Percentiles rank a stretch among this genome's conserved stretches.
phyloP scores from a whole-genome alignment of 2,888 invertebrate genomes.

The Isotomurus palustris region DNA sequence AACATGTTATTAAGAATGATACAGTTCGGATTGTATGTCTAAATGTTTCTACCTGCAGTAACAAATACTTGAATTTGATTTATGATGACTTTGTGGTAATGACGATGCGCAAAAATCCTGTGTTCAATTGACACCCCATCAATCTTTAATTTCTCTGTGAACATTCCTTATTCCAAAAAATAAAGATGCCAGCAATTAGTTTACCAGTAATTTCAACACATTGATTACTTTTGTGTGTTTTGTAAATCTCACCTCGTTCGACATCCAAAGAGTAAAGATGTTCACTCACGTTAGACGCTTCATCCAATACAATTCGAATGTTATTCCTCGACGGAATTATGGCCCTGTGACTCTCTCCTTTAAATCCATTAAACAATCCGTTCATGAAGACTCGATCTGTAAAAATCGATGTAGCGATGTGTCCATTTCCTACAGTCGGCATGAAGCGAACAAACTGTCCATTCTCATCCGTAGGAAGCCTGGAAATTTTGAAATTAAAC shows the following conservation, averaged over 20 bases:
- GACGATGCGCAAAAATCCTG: constrained; percentile 42
- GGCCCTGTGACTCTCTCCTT: constrained; percentile 45
- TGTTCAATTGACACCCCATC: constrained; percentile 28
- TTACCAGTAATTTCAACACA: neutral
- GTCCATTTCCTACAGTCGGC: constrained; percentile 46
- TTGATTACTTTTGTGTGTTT: neutral
- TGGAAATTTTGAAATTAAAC: no score
- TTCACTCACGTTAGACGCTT: neutral
- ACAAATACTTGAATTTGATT: constrained; percentile 35
- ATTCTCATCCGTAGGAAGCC: constrained; percentile 32
- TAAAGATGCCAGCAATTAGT: no score
- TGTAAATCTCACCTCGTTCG: constrained; percentile 24
- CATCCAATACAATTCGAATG: constrained; percentile 22
- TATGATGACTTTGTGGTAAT: constrained; percentile 36
- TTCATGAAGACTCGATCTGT: constrained; percentile 46
- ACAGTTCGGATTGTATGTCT: no score
- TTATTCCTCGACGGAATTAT: constrained; percentile 44
- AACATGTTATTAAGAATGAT: no score
- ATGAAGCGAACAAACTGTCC: constrained; percentile 35
- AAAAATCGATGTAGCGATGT: constrained; percentile 42
- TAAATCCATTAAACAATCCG: constrained; percentile 45
- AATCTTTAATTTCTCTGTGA: constrained; percentile 23
- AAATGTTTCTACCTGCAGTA: constrained; percentile 7
- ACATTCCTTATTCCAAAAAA: constrained; percentile 24
- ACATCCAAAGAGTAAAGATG: constrained; percentile 37